Evolutionary conservation across 2,888 invertebrate species (phyloP).

Genomic region (Allophyes oxyacanthae): DNA sequence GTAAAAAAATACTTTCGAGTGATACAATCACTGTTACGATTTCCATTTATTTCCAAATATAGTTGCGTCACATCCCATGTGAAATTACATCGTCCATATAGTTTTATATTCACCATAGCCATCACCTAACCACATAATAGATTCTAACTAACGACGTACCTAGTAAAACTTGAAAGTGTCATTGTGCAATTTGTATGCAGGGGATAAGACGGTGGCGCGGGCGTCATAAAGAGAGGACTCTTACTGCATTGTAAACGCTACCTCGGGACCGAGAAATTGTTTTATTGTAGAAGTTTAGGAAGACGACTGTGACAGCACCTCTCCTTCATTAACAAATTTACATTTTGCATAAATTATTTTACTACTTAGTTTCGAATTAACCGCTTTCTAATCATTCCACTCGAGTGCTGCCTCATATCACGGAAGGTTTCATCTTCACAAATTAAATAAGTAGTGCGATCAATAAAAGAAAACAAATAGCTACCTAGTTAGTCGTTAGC

Average conservation of each 20-base stretch:
- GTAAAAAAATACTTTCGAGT: slow-evolving; percentile 30
- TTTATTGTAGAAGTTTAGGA: slow-evolving; percentile 68
- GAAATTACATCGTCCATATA: slow-evolving; percentile 28
- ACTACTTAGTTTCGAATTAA: slow-evolving; percentile 23
- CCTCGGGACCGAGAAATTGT: slow-evolving; percentile 66
- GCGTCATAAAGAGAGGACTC: slow-evolving; percentile 76
- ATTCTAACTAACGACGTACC: slow-evolving; percentile 68
- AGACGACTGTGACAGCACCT: slow-evolving; percentile 35
- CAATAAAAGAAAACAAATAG: slow-evolving; percentile 22
- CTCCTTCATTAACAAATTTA: slow-evolving; percentile 47
- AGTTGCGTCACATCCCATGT: slow-evolving; percentile 45
- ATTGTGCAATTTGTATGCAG: slow-evolving; percentile 79
- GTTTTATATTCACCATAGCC: slow-evolving; percentile 47
- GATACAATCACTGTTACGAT: slow-evolving; percentile 37
- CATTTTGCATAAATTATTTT: slow-evolving; percentile 42
- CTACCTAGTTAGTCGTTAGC: slow-evolving; percentile 20
- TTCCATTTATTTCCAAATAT: slow-evolving; percentile 41
- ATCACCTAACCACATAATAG: slow-evolving; percentile 60
- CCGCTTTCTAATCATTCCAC: slow-evolving; percentile 17
- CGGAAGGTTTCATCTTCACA: slow-evolving; percentile 22
- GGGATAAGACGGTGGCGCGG: slow-evolving; percentile 64
- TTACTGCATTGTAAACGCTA: slow-evolving; percentile 77
- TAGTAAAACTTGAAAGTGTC: slow-evolving; percentile 78
- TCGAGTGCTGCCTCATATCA: neutral
- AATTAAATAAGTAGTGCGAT: slow-evolving; percentile 20